phyloP scores from a whole-genome alignment of 2,888 invertebrate species.

The Agriopis leucophaearia region DNA sequence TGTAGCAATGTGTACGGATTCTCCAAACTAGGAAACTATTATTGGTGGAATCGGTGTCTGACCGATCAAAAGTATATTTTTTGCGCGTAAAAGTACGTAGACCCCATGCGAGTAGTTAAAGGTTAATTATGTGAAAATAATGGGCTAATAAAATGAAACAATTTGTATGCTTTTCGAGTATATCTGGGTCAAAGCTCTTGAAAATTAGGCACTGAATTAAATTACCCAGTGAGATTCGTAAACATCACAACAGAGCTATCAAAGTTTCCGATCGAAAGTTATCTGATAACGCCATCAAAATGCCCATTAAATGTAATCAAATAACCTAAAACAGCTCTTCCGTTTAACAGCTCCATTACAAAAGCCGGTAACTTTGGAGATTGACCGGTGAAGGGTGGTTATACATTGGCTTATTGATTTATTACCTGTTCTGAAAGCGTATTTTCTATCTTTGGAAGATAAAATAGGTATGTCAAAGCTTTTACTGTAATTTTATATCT shows the following conservation, averaged over 20 bases:
- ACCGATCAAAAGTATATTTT: no score
- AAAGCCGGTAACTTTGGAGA: conserved; percentile 22
- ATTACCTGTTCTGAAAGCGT: not conserved
- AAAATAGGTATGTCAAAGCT: not conserved
- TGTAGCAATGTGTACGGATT: no score
- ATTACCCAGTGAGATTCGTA: not conserved
- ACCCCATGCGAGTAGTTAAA: no score
- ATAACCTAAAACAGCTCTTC: conserved; percentile 31
- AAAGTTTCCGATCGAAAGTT: conserved; percentile 23
- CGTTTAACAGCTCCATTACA: conserved; percentile 31
- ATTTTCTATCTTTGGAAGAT: not conserved
- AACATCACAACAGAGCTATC: conserved; percentile 19
- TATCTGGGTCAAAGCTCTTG: no score
- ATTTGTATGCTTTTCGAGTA: no score
- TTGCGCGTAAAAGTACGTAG: no score
- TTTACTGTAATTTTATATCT: not conserved
- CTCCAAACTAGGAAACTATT: no score
- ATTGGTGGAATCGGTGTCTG: no score
- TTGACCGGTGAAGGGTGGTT: conserved; percentile 5
- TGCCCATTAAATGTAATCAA: conserved; percentile 33
- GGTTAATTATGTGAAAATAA: no score
- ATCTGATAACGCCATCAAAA: conserved; percentile 26
- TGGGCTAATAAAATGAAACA: no score
- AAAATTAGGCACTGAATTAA: no score
- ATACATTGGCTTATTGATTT: not conserved